Evolutionary conservation across 2,888 invertebrate genomes (phyloP).

Genomic region (Ganaspis brasiliensis): DNA sequence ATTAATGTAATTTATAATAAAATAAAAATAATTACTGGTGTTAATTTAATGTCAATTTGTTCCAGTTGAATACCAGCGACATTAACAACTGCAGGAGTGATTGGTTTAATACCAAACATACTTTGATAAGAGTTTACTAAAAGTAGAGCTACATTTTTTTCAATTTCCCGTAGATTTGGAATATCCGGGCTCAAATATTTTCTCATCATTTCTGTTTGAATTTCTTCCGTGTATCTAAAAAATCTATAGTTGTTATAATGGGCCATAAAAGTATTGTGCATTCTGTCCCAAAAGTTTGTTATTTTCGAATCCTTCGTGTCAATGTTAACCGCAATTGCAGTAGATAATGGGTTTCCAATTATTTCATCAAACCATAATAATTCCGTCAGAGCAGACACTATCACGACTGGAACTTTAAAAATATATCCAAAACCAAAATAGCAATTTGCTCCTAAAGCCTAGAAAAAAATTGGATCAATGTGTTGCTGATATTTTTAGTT

Average conservation of each 20-base stretch:
- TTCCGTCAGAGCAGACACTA: not conserved
- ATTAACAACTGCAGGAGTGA: slow-evolving; percentile 80
- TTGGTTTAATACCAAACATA: slow-evolving; percentile 80
- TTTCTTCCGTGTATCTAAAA: not conserved
- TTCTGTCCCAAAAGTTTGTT: not conserved
- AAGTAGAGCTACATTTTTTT: slow-evolving; percentile 80
- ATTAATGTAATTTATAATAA: no score
- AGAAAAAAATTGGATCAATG: not conserved
- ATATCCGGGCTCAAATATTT: slow-evolving; percentile 67
- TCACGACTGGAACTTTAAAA: no score
- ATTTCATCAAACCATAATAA: slow-evolving; percentile 22
- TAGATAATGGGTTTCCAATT: slow-evolving; percentile 46
- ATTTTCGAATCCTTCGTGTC: no score
- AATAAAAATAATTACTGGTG: slow-evolving; percentile 54
- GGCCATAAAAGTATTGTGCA: not conserved
- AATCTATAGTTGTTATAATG: not conserved
- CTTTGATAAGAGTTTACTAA: slow-evolving; percentile 82
- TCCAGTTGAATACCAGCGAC: slow-evolving; percentile 83
- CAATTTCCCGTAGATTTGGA: slow-evolving; percentile 78
- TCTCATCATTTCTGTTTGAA: slow-evolving; percentile 56
- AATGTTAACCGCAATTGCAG: slow-evolving; percentile 23
- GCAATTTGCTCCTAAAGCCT: no score
- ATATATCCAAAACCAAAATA: no score
- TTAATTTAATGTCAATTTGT: slow-evolving; percentile 59
- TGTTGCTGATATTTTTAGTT: no score